phyloP scores from a whole-genome alignment of 2,113 vertebrate species.

The Eudorcas thomsonii region DNA sequence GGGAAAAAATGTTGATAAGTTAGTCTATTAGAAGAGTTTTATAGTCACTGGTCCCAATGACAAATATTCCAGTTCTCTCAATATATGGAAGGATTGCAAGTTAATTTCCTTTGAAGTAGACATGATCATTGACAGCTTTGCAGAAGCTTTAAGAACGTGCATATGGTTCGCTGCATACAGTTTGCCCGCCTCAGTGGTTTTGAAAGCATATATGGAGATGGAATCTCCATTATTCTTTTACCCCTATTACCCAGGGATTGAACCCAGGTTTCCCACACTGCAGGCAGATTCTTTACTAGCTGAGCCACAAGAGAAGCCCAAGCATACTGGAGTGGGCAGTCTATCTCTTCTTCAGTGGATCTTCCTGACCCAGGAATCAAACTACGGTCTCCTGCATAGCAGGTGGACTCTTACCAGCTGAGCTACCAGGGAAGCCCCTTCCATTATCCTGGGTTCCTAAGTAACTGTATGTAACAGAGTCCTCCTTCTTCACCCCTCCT shows the following conservation, averaged over 20 bases:
- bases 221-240: background rate
- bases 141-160: background rate
- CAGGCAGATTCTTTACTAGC: background rate
- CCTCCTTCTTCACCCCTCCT: background rate
- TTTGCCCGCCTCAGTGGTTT: background rate
- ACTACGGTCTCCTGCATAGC: accelerated
- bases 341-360: background rate
- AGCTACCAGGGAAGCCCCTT: background rate
- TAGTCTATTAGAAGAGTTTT: background rate
- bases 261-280: background rate
- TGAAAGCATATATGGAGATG: background rate
- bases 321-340: background rate
- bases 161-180: background rate
- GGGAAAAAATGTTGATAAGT: background rate
- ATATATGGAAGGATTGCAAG: background rate
- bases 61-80: background rate
- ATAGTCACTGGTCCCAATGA: background rate
- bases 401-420: background rate
- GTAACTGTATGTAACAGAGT: background rate
- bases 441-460: background rate
- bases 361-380: background rate
- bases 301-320: background rate
- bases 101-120: conserved; percentile 7
- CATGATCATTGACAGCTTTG: background rate
- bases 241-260: background rate